Evolutionary conservation across 2,113 vertebrate species (phyloP).

Genomic region (Mus musculus): DNA sequence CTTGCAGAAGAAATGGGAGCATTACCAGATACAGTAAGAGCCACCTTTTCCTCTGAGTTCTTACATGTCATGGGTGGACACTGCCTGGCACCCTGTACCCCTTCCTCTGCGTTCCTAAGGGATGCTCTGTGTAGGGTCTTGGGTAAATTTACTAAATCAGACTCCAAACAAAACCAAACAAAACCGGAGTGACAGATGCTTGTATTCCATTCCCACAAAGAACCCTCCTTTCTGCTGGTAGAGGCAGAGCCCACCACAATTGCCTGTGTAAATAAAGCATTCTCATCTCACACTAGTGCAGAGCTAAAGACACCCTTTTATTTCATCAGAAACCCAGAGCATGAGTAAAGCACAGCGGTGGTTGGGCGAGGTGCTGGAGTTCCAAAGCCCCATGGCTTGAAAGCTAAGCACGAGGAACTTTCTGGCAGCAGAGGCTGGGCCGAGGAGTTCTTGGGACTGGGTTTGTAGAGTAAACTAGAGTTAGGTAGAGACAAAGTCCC

Average conservation of each 20-base stretch:
- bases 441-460: background rate
- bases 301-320: background rate
- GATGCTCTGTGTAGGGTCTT: background rate
- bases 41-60: background rate
- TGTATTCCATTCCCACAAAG: constrained; percentile 9
- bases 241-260: background rate
- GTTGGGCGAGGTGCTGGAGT: background rate
- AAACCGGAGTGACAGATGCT: background rate
- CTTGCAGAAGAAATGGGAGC: background rate
- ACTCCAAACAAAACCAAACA: background rate
- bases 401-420: background rate
- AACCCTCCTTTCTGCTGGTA: background rate
- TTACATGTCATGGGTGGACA: background rate
- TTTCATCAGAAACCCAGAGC: background rate
- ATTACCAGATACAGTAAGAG: background rate
- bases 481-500: background rate
- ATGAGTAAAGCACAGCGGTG: background rate
- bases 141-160: constrained; percentile 5
- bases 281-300: constrained; percentile 20
- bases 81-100: background rate
- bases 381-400: background rate
- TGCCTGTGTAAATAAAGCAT: background rate
- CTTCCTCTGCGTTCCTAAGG: background rate
- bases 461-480: background rate
- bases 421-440: background rate